phyloP scores from a whole-genome alignment of 2,888 invertebrate species.

The Thymelicus lineola region DNA sequence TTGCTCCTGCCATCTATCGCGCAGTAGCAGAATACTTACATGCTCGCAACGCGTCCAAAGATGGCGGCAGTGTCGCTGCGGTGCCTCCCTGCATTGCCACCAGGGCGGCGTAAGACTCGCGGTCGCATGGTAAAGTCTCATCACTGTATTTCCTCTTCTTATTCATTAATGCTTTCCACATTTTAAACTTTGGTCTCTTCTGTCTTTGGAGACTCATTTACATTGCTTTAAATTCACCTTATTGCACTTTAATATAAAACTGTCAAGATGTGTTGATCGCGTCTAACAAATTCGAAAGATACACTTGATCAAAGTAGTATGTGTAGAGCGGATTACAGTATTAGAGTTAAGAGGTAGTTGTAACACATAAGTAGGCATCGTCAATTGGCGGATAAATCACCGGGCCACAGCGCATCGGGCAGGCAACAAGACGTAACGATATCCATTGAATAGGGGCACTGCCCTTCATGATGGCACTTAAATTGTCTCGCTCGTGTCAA shows the following conservation, averaged over 20 bases:
- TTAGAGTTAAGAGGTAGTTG: constrained; percentile 33
- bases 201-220: constrained; percentile 77
- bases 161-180: constrained; percentile 80
- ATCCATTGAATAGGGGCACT: constrained; percentile 70
- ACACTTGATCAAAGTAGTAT: not conserved
- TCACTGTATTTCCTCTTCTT: constrained; percentile 80
- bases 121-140: constrained; percentile 69
- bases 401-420: constrained; percentile 50
- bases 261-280: constrained; percentile 41
- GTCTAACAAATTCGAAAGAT: constrained; percentile 17
- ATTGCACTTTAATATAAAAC: constrained; percentile 37
- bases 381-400: constrained; percentile 73
- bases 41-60: constrained; percentile 79
- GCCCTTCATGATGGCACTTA: constrained; percentile 53
- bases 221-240: constrained; percentile 51
- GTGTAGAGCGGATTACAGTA: constrained; percentile 17
- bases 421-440: constrained; percentile 63
- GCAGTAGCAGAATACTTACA: constrained; percentile 77
- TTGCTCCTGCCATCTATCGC: constrained; percentile 60
- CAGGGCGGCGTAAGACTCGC: constrained; percentile 76
- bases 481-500: constrained; percentile 33
- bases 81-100: constrained; percentile 79
- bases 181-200: constrained; percentile 71
- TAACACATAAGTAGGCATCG: constrained; percentile 51
- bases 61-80: constrained; percentile 80